Evolutionary conservation across 2,797 vertebrate species (phyloP).

Genomic region (Semotilus atromaculatus): DNA sequence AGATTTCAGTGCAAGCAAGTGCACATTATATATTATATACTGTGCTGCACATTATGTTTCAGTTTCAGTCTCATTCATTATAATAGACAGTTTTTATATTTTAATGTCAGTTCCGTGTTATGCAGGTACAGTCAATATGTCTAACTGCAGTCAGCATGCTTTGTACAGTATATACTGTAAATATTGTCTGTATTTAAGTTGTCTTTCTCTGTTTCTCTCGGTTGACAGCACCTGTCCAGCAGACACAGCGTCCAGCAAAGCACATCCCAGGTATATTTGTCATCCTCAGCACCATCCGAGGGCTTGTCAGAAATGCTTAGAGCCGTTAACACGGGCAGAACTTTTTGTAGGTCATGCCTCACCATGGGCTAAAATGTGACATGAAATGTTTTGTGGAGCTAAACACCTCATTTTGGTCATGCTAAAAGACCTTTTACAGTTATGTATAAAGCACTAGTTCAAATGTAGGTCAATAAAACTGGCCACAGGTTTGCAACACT

Average conservation of each 20-base stretch:
- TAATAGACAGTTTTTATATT: neutral
- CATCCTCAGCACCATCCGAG: slow-evolving; percentile 22
- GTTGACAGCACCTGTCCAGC: slow-evolving; percentile 92
- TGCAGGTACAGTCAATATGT: neutral
- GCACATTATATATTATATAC: neutral
- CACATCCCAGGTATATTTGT: slow-evolving; percentile 90
- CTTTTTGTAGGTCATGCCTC: slow-evolving; percentile 37
- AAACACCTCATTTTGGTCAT: slow-evolving; percentile 26
- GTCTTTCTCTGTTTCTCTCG: slow-evolving; percentile 52
- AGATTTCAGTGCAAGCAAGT: neutral
- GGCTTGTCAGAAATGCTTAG: slow-evolving; percentile 11
- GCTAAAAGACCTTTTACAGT: slow-evolving; percentile 11
- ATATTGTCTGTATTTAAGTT: neutral
- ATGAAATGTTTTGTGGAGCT: slow-evolving; percentile 10
- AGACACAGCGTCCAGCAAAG: slow-evolving; percentile 98
- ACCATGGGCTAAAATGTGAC: slow-evolving; percentile 29
- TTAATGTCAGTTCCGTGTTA: neutral
- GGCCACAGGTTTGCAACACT: neutral
- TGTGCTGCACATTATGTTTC: neutral
- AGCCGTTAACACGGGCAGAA: neutral
- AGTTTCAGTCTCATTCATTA: neutral
- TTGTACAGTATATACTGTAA: neutral
- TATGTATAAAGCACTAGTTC: neutral
- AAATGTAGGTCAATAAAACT: slow-evolving; percentile 5
- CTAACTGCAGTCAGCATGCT: neutral